Base-by-base conservation (phyloP, 1,140 invertebrate species). In the Hetaerina americana region DNA sequence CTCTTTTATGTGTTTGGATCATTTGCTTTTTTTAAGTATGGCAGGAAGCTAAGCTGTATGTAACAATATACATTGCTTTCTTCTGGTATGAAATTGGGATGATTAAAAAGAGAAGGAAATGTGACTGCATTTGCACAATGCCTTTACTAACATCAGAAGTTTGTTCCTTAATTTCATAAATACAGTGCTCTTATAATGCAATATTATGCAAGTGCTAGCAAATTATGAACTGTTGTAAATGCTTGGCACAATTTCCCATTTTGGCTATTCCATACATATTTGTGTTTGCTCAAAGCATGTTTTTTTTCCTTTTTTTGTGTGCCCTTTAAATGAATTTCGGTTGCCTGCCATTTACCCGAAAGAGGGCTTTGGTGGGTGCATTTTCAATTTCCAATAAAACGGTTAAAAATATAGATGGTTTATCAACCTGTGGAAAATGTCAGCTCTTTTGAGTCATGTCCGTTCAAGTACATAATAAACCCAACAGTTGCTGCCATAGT, bases 131-230 rank as follows among this genome's bases (percentile, higher is more conserved):
- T 57, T 57, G 40, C 40, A 57, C 40, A 57, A 57, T 57, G 40
- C 40, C 40, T 57, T 57, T 57, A 57, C 2, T 10, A 5, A 57
- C 2, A 2, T 5, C 10, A 57, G 22, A 57, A 5, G 40, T 57
- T 57, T 57, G 40, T 57, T 57, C 40, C 40, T 57, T 57, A n/a
- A 57, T 57, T 57, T 57, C 40, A 57, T n/a, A 57, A n/a, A 57
- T 57, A 57, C 40, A 57, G 40, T 57, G 40, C 40, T 57, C 40
- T 57, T 18, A 57, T 57, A 3, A 57, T 57, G 40, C 40, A 57
- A 57, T 57, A 57, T n/a, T n/a, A n/a, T 57, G 15, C 40, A 57
- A 57, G 40, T 57, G 40, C 40, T 57, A 57, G 40, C 40, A 57
- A 57, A 57, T 57, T 57, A n/a, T 57, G 40, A 57, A 12, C 40